Percentiles rank a stretch among this genome's conserved stretches.
Conservation (phyloP, 2,797 vertebrate genomes). For the Xiphorhynchus erythropygius region DNA sequence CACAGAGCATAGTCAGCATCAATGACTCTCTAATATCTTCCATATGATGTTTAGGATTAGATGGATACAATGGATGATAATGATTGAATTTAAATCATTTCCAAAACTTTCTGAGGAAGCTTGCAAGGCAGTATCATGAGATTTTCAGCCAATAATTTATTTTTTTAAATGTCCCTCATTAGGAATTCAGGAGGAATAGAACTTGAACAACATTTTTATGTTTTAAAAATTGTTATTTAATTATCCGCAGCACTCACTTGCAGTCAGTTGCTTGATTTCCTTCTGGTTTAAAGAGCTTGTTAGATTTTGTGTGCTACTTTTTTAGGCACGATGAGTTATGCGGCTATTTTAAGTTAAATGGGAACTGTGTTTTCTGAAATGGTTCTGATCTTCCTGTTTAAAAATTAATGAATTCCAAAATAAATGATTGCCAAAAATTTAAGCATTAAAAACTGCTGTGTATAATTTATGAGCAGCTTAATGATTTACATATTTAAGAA, state of each 20-base stretch:
- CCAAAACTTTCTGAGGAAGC: not conserved
- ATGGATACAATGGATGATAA: not conserved
- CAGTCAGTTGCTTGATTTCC: not conserved
- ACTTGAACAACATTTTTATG: not conserved
- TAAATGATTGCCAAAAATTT: not conserved
- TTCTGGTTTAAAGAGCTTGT: not conserved
- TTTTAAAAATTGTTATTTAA: not conserved
- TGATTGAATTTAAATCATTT: not conserved
- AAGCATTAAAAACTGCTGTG: not conserved
- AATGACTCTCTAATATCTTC: slow-evolving; percentile 27
- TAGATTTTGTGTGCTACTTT: not conserved
- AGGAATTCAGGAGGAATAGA: slow-evolving; percentile 1
- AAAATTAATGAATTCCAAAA: slow-evolving; percentile 8
- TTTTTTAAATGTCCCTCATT: not conserved
- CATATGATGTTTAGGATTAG: slow-evolving; percentile 48
- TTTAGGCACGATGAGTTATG: not conserved
- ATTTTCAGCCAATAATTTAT: not conserved
- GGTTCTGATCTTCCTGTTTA: not conserved
- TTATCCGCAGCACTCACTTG: not conserved
- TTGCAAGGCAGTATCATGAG: not conserved
- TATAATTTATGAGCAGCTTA: not conserved
- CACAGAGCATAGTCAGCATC: not conserved
- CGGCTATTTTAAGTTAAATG: slow-evolving; percentile 12
- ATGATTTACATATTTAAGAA: not conserved
- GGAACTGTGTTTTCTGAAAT: slow-evolving; percentile 26